phyloP scores from a whole-genome alignment of 2,888 invertebrate species.

The Aleiodes testaceus region DNA sequence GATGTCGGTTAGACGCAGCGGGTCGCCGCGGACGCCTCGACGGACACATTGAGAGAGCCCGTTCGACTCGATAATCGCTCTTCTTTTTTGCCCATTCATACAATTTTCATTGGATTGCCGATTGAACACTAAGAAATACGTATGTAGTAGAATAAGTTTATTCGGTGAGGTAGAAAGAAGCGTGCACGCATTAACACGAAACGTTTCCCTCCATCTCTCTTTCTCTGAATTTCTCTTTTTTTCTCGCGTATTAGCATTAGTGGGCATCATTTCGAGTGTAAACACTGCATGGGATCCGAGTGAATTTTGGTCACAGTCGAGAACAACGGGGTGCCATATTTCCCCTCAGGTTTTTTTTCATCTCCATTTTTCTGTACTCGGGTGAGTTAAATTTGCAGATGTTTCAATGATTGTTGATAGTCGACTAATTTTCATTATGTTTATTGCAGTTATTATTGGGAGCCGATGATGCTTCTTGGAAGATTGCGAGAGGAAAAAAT shows the following conservation, averaged over 20 bases:
- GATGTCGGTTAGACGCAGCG: conserved; percentile 69
- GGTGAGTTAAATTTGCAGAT: conserved; percentile 31
- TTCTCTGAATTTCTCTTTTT: not conserved
- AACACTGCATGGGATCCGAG: conserved; percentile 72
- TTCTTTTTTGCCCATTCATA: conserved; percentile 66
- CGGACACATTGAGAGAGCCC: conserved; percentile 73
- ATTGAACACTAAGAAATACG: conserved; percentile 71
- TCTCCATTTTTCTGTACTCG: not conserved
- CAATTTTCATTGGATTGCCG: conserved; percentile 73
- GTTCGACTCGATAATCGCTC: conserved; percentile 73
- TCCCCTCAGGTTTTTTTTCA: conserved; percentile 32
- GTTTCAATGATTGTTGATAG: conserved; percentile 34
- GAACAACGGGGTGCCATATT: conserved; percentile 64
- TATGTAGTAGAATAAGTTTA: conserved; percentile 49
- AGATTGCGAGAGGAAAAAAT: too few species aligned
- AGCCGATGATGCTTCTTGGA: too few species aligned
- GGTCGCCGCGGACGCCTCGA: conserved; percentile 71
- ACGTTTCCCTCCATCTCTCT: conserved; percentile 14
- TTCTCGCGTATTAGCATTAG: conserved; percentile 71
- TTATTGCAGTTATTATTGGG: not conserved
- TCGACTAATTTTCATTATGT: conserved; percentile 23
- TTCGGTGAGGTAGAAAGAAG: conserved; percentile 49
- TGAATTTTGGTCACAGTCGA: conserved; percentile 71
- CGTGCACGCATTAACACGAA: conserved; percentile 61
- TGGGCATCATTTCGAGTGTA: conserved; percentile 73